Conservation (phyloP, 35 echinoderm and acorn worm species). For the Lytechinus pictus region DNA sequence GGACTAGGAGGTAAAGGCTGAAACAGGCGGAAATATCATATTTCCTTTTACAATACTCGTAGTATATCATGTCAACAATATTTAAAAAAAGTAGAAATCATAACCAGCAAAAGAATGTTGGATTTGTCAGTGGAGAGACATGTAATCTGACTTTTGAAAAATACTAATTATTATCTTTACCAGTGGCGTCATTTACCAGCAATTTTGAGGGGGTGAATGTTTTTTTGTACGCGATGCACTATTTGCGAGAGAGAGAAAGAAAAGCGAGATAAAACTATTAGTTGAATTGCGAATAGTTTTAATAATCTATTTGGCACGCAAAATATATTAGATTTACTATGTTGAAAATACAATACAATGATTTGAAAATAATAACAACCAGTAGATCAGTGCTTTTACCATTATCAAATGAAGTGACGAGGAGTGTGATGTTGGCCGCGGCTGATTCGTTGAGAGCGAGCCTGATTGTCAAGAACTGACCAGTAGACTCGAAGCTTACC, state of each 20-base stretch:
- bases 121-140: no score
- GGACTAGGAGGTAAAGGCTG: no score
- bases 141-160: no score
- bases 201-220: not conserved
- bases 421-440: not conserved
- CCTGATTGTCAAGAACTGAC: not conserved
- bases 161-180: no score
- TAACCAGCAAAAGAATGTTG: no score
- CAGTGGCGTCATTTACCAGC: not conserved
- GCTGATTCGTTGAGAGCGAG: conserved; percentile 33
- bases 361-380: no score
- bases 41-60: not conserved
- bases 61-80: not conserved
- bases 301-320: no score
- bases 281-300: not conserved
- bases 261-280: not conserved
- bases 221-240: no score
- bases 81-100: not conserved
- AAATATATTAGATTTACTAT: no score
- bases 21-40: not conserved
- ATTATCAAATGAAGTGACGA: conserved; percentile 29
- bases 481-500: conserved; percentile 20
- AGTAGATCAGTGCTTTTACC: not conserved
- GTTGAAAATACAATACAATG: no score
- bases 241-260: not conserved